Base-by-base conservation (phyloP, 35 echinoderm and acorn worm genomes). In the Lytechinus pictus region DNA sequence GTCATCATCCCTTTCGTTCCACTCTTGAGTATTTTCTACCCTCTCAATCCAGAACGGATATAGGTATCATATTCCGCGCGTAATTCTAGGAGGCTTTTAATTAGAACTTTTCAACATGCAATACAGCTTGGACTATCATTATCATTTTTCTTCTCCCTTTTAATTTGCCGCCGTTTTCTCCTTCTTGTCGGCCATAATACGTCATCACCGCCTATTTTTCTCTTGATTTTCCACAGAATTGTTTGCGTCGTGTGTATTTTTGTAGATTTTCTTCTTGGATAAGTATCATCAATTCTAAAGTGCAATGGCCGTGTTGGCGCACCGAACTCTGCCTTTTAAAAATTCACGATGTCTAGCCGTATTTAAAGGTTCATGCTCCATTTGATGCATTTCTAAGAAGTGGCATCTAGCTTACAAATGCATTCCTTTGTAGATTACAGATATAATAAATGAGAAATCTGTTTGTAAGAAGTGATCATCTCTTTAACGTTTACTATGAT, bases 51-150 rank as follows among this genome's bases (percentile, higher is more conserved):
- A 33, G 29, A 6, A 52, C 88, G 88, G 88, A 90, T 52, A 54
- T 90, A 27, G 29, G 88, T 90, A 90, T 90, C 88, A 90, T 90
- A 90, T 93, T 93, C 21, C 29, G 3, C 4, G 92, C 19, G 92
- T 93, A 93, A 93, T 93, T 93, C 92, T 27, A 57, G 92, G 92
- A 93, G 92, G 92, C 92, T 93, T 93, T 93, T 57, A 57, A 93
- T 93, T 93, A 93, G 54, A 27, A 93, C 16, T 90, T 90, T 90
- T 90, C 88, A 90, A 52, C 88, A 90, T 51, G 52, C 19, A 24
- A 14, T 79, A 27, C 19, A 79, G n/a, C 6, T 79, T 24, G 66
- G 66, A 79, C 66, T 79, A n/a, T 79, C 66, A 79, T 79, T 79
- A 79, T 79, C 66, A 16, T 79, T 24, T 14, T 24, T 14, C 66